Evolutionary conservation across 2,113 vertebrate species (phyloP).

Genomic region (Procavia capensis): DNA sequence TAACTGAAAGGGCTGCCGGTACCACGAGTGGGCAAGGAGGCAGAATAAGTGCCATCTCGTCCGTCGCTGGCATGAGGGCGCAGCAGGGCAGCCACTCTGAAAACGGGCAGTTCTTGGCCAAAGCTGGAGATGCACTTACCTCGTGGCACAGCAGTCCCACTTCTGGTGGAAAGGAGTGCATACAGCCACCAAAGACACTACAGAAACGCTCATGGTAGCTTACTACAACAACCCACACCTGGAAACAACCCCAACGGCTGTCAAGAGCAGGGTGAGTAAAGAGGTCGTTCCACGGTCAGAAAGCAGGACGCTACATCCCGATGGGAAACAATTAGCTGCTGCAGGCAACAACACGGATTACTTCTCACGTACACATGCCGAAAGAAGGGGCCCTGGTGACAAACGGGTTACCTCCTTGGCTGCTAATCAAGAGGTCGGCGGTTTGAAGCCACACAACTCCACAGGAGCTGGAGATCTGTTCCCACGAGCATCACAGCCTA

Average conservation of each 20-base stretch:
- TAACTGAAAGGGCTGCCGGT: not conserved
- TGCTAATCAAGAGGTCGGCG: not conserved
- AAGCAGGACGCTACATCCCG: not conserved
- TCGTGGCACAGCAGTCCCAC: not conserved
- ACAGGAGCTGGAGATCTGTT: not conserved
- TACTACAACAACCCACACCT: not conserved
- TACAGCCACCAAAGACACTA: not conserved
- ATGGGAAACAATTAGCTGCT: not conserved
- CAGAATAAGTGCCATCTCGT: not conserved
- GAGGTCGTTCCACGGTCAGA: no score
- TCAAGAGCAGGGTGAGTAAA: not conserved
- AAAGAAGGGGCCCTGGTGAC: not conserved
- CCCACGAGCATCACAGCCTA: not conserved
- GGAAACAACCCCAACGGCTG: not conserved
- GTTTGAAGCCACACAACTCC: not conserved
- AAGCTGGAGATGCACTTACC: not conserved
- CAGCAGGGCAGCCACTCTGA: not conserved
- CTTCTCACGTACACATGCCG: accelerated
- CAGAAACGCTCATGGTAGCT: not conserved
- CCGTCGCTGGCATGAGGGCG: no score
- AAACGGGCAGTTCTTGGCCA: not conserved
- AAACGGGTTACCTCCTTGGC: not conserved
- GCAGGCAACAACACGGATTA: not conserved
- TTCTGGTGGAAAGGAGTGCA: not conserved
- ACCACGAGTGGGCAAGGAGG: not conserved